These are phyloP conservation scores for Acheta domesticus DNA, from an alignment of 2,888 invertebrate genomes.

Conservation along the genomic window DNA sequence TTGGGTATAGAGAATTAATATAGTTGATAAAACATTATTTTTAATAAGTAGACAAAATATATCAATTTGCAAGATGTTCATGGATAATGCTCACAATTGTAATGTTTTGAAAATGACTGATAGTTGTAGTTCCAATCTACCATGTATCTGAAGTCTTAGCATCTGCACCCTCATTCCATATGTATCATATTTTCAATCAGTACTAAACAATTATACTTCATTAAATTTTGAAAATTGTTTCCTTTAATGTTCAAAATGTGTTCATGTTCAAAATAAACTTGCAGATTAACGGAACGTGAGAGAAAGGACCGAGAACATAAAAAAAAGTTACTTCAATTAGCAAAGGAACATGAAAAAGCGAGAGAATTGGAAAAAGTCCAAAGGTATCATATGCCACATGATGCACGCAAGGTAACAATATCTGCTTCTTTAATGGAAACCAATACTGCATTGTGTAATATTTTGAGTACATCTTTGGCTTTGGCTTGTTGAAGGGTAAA, in stretches of 20 bases:
- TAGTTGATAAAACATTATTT: too few relatives aligned
- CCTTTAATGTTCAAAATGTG: neutral
- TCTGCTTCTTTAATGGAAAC: neutral
- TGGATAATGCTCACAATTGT: too few relatives aligned
- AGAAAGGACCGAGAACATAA: conserved; percentile 82
- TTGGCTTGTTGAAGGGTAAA: conserved; percentile 47
- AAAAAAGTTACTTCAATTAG: conserved; percentile 82
- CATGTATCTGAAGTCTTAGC: too few relatives aligned
- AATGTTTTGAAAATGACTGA: too few relatives aligned
- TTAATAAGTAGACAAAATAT: too few relatives aligned
- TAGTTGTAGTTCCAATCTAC: too few relatives aligned
- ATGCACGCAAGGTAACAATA: conserved; percentile 46
- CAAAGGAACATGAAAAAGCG: conserved; percentile 93
- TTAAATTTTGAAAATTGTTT: neutral
- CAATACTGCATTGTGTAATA: neutral
- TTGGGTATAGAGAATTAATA: too few relatives aligned
- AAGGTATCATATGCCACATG: conserved; percentile 92
- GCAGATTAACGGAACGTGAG: conserved; percentile 82
- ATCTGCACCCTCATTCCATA: too few relatives aligned
- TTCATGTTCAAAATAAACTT: neutral
- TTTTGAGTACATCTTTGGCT: neutral
- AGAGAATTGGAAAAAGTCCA: conserved; percentile 88
- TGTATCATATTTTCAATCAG: too few relatives aligned
- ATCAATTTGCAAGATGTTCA: too few relatives aligned
- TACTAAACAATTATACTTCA: neutral